Evolutionary conservation across 1,140 invertebrate genomes (phyloP), one percentile per base, ranked within the genome.

Genomic region (Ceratoteleas bidentatus): DNA sequence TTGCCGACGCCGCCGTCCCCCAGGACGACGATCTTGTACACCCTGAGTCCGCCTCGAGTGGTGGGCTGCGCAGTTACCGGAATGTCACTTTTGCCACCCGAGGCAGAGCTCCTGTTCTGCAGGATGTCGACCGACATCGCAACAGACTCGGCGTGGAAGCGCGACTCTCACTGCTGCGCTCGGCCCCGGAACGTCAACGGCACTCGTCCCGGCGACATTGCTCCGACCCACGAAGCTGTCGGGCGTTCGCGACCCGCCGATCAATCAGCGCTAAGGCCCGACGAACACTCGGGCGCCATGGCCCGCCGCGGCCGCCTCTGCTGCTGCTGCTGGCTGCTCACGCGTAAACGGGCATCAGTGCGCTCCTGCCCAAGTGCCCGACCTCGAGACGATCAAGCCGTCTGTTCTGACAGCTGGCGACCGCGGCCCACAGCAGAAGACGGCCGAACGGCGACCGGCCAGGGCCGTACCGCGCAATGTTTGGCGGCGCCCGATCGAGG

Each of bases 1-100:
- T 96, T 96, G 84, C 96, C 96, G 69, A 96, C 96, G 65, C 96
- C 96, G 45, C 96, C 96, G 89, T 96, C 96, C 38, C 96, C 96
- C 10, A 96, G 92, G 76, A 96, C 95, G 58, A 96, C 96, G 84
- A 96, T 96, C 88, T 96, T 96, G 91, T 96, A 96, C 45, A 96
- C 94, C 72, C 95, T 93, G 61, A 95, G 92, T 83, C 95, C 95
- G 83, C 95, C 92, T 78, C 94, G 91, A 77, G 93, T 93, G 53
- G 91, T 92, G 34, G 92, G 88, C 64, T 90, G 90, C 62, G 88
- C 87, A 24, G 87, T 85, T 66, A 86, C 78, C 47, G 87, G 86
- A 73, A 89, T 61, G 56, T 88, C 85, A 79, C 85, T 85, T 77
- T 88, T 90, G 78, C 84, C 86, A 52, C 87, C 77, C 13, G 83